phyloP scores from a whole-genome alignment of 2,797 vertebrate genomes.

The Myotis myotis region DNA sequence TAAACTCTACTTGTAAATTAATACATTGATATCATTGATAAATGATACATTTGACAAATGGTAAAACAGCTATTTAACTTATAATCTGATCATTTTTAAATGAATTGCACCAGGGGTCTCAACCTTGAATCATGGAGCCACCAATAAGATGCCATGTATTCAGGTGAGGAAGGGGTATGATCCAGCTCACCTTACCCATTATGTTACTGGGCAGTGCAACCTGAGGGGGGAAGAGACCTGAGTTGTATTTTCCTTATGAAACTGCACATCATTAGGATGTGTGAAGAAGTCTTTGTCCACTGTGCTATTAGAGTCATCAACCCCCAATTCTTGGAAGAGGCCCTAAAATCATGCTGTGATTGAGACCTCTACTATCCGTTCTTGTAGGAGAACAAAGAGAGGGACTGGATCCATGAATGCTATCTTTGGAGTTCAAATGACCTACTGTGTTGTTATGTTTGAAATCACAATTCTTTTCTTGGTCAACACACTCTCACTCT shows the following conservation, averaged over 20 bases:
- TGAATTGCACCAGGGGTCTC: neutral
- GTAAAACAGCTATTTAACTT: conserved; percentile 27
- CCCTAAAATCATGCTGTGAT: neutral
- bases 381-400: neutral
- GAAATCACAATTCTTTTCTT: neutral
- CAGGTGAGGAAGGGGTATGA: neutral
- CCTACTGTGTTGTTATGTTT: neutral
- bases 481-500: neutral
- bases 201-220: neutral
- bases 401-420: neutral
- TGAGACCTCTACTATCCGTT: neutral
- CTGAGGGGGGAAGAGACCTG: neutral
- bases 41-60: neutral
- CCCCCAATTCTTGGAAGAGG: neutral
- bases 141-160: neutral
- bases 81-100: conserved; percentile 28
- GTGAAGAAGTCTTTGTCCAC: neutral
- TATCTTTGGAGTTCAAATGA: neutral
- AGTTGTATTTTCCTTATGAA: neutral
- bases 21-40: neutral
- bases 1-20: conserved; percentile 22
- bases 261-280: neutral
- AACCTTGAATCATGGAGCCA: neutral
- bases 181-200: neutral
- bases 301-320: neutral